Evolutionary conservation across 2,797 vertebrate species (phyloP).

Genomic region (Eulemur mongoz): DNA sequence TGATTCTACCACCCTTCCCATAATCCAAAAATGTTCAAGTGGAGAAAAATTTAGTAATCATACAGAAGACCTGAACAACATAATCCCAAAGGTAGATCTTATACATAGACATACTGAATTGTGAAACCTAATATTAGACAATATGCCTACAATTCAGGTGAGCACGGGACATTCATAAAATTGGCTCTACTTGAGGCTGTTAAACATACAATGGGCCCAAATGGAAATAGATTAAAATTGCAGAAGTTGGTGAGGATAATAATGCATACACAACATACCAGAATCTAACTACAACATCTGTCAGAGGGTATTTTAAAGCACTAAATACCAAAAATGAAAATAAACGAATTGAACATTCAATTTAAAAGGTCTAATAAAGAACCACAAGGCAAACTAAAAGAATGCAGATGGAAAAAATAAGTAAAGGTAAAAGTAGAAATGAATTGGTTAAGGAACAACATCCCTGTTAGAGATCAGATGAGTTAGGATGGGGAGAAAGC

Average conservation of each 20-base stretch:
- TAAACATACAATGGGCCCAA: neutral
- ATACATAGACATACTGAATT: neutral
- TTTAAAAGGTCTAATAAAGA: neutral
- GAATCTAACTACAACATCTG: neutral
- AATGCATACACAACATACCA: neutral
- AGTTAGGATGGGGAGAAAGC: neutral
- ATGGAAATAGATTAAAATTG: neutral
- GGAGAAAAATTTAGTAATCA: neutral
- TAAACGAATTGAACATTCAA: neutral
- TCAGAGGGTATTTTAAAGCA: neutral
- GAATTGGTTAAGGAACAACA: neutral
- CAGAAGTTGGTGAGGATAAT: neutral
- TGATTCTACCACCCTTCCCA: neutral
- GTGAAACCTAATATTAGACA: neutral
- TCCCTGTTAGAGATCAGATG: neutral
- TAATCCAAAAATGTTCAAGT: neutral
- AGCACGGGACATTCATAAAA: neutral
- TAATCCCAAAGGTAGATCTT: neutral
- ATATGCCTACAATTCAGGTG: neutral
- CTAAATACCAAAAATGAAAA: neutral
- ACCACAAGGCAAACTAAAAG: neutral
- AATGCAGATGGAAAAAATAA: neutral
- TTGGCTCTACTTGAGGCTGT: neutral
- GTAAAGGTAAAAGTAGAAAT: neutral
- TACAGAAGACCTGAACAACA: neutral